phyloP scores from a whole-genome alignment of 1,140 invertebrate species.

The Pantala flavescens region DNA sequence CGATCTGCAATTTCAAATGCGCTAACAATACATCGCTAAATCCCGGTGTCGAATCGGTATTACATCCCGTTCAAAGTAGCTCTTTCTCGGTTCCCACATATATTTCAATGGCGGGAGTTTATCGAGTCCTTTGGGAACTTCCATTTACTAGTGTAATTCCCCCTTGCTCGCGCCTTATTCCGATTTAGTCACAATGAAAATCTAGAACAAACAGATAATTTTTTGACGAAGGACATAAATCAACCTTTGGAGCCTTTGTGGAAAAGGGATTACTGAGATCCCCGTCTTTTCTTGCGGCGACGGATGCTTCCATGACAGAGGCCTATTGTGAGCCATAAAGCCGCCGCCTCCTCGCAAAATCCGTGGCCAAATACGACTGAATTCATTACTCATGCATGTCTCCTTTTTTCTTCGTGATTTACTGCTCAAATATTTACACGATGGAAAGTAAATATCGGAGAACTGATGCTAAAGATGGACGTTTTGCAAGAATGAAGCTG shows the following conservation, averaged over 20 bases:
- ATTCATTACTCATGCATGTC: conserved; percentile 7
- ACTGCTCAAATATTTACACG: not conserved
- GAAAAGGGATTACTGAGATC: not conserved
- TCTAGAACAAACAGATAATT: conserved; percentile 4
- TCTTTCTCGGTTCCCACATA: too few relatives aligned
- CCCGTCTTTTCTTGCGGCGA: not conserved
- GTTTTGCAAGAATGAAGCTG: too few relatives aligned
- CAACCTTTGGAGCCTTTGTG: not conserved
- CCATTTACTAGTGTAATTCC: too few relatives aligned
- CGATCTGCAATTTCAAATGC: too few relatives aligned
- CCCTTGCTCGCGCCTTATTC: not conserved
- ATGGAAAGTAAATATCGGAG: not conserved
- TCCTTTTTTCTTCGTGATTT: not conserved
- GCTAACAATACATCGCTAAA: too few relatives aligned
- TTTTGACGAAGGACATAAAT: conserved; percentile 3
- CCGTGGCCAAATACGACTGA: not conserved
- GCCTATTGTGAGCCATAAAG: not conserved
- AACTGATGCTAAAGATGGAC: not conserved
- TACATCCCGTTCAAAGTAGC: too few relatives aligned
- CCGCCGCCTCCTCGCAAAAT: not conserved
- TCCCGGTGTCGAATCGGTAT: too few relatives aligned
- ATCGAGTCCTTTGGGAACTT: too few relatives aligned
- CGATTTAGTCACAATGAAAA: not conserved
- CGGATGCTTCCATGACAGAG: not conserved
- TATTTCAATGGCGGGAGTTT: too few relatives aligned